Conservation (phyloP, 1,140 invertebrate genomes). For the Scaptomyza graminum region DNA sequence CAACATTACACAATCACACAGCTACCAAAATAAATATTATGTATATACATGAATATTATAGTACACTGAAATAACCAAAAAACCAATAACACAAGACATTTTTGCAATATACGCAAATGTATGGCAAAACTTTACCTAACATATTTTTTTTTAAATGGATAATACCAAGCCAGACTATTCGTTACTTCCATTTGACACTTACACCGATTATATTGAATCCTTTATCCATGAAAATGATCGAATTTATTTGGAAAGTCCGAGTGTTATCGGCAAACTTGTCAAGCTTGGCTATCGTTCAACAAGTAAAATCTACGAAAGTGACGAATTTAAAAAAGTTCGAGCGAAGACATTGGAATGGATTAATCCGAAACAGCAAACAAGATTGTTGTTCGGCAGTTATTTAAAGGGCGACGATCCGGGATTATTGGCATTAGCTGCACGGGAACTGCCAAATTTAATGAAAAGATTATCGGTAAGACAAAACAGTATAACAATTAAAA, state of each 20-base stretch:
- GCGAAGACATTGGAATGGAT: background rate
- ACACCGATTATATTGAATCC: constrained; percentile 21
- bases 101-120: too few relatives aligned
- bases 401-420: constrained; percentile 9
- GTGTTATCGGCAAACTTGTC: background rate
- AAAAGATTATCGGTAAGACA: constrained; percentile 23
- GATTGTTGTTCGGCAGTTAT: background rate
- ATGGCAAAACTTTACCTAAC: too few relatives aligned
- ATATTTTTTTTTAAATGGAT: constrained; percentile 3
- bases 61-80: background rate
- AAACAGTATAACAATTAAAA: background rate
- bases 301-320: constrained; percentile 5
- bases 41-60: background rate
- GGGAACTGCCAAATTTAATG: constrained; percentile 6
- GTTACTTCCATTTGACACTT: constrained; percentile 2
- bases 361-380: constrained; percentile 10
- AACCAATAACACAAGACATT: background rate
- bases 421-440: constrained; percentile 7
- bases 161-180: background rate
- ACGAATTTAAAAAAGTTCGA: constrained; percentile 1
- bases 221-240: constrained; percentile 4
- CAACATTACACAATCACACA: background rate
- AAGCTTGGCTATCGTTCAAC: constrained; percentile 19
- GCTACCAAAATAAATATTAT: too few relatives aligned
- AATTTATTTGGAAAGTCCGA: background rate